Base-by-base conservation (phyloP, 2,797 vertebrate species). In the Benthosema pterotum region DNA sequence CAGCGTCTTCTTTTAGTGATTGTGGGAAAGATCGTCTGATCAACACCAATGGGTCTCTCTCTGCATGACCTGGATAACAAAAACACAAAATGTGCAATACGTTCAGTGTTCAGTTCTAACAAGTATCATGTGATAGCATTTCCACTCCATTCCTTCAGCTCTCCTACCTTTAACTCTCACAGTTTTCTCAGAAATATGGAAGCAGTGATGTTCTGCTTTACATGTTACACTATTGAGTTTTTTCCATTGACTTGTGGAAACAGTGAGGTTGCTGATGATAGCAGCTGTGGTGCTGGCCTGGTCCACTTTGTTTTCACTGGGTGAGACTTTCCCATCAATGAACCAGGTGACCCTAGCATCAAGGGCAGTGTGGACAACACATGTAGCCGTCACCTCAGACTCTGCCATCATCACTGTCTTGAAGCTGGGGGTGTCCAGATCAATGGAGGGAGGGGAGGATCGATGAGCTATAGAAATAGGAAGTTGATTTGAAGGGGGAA, bases 201-300 rank as follows among this genome's bases (percentile, higher is more conserved):
- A 81, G 69, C 92, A 93, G 2, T 0, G 43, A 65, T 92, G 87
- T 32, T 79, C 47, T 17, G 68, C 90, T 79, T 2, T 72, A 66
- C 91, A 92, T 56, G 66, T 83, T 19, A 91, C 2, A 0, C 0
- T 4, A 11, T 19, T 59, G 3, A 67, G 5, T 0, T 2, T 1
- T 55, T 68, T 57, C 89, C 89, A 91, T 0, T 42, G 0, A 0
- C 1, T 3, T 1, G 0, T 19, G 1, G 58, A 0, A 52, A 91
- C 12, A 0, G 16, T 76, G 61, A 89, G 18, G 7, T 18, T 42
- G 43, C 69, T 75, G 46, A 42, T 43, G 7, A 58, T 6, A 65
- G 72, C 51, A 52, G 71, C 52, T 15, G 19, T 0, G 7, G 69
- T 65, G 9, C 0, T 3, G 0, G 0, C 0, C 3, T 0, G 0